Conservation (phyloP, 2,797 vertebrate species). For the Neopelma chrysocephalum region DNA sequence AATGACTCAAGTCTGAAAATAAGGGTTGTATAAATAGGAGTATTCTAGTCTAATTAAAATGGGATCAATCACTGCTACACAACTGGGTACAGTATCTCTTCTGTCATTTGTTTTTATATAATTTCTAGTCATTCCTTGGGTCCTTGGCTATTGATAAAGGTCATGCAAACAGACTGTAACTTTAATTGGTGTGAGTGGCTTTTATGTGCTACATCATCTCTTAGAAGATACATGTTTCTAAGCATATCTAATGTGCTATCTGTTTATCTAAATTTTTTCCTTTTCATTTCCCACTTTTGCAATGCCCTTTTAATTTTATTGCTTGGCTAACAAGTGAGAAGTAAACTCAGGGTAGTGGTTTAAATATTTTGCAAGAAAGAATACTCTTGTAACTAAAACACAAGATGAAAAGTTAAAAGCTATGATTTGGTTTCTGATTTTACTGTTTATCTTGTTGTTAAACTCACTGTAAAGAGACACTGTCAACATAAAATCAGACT, state of each 20-base stretch:
- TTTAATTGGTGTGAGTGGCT: background rate
- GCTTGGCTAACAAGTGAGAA: background rate
- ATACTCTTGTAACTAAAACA: background rate
- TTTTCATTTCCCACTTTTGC: slow-evolving; percentile 22
- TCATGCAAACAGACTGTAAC: background rate
- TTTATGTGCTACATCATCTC: background rate
- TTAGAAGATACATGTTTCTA: background rate
- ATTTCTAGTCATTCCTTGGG: background rate
- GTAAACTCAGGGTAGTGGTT: background rate
- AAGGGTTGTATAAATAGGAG: background rate
- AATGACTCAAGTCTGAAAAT: background rate
- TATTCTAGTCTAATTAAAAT: background rate
- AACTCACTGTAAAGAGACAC: background rate
- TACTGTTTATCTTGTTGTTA: background rate
- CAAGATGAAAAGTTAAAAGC: background rate
- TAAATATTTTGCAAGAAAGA: background rate
- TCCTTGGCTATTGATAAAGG: background rate
- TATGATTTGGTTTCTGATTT: background rate
- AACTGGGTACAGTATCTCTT: background rate
- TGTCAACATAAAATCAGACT: background rate
- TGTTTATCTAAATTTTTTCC: background rate
- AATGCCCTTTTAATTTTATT: background rate
- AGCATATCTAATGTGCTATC: background rate
- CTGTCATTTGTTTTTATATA: background rate
- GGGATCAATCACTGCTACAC: background rate